These are phyloP conservation scores for Elanus axillaris DNA, from an alignment of 2,113 vertebrate genomes.

Conservation along the genomic window DNA sequence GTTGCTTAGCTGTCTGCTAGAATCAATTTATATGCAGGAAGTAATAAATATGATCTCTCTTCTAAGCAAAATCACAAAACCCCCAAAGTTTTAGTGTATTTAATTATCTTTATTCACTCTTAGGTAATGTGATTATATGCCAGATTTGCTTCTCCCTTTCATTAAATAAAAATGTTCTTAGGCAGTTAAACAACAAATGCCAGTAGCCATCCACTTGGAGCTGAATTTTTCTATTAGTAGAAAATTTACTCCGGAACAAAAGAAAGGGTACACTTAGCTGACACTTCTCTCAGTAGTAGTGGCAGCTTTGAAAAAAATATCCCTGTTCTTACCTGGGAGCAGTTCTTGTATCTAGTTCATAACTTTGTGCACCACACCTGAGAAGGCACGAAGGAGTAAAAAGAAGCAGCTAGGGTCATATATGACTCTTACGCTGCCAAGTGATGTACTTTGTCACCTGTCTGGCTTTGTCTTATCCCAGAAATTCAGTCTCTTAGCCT, in stretches of 20 bases:
- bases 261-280: neutral
- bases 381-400: neutral
- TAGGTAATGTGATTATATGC: neutral
- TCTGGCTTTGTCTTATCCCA: neutral
- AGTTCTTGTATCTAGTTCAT: neutral
- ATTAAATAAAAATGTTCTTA: neutral
- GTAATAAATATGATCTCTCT: neutral
- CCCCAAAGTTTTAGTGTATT: neutral
- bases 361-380: neutral
- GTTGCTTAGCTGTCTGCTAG: neutral
- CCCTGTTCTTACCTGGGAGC: neutral
- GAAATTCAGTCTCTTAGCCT: neutral
- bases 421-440: neutral
- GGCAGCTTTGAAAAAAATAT: neutral
- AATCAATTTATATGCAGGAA: neutral
- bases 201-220: neutral
- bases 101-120: neutral
- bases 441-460: neutral
- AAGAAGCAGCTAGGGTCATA: neutral
- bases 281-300: neutral
- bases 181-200: neutral
- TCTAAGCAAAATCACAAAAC: neutral
- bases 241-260: neutral
- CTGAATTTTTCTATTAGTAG: neutral
- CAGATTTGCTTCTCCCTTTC: neutral